Percentiles rank a stretch among this genome's conserved stretches.
These are phyloP conservation scores for Drosophila nigritarsus DNA, from an alignment of 2,888 invertebrate genomes.

Conservation along the genomic window DNA sequence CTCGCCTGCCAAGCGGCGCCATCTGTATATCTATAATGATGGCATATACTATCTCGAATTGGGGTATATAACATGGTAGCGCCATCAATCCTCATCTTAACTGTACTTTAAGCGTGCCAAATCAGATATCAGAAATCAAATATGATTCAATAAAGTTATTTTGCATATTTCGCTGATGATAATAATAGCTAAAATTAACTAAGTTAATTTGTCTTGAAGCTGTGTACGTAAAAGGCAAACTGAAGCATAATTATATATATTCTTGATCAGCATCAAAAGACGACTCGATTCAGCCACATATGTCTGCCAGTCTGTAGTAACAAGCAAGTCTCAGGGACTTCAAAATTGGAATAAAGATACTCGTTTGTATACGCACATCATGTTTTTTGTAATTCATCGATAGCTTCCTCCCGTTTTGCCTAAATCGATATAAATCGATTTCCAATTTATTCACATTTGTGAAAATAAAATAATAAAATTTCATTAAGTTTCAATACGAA, in stretches of 20 bases:
- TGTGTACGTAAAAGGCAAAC: accelerated
- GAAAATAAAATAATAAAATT: too few species aligned
- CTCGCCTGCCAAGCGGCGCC: conserved; percentile 43
- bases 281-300: background rate
- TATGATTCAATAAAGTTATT: background rate
- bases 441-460: too few species aligned
- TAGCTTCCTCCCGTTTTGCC: too few species aligned
- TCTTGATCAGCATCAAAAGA: background rate
- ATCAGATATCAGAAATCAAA: background rate
- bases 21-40: conserved; percentile 20
- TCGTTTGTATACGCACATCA: background rate
- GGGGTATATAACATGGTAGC: background rate
- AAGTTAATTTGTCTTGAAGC: background rate
- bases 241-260: background rate
- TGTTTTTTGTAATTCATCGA: background rate
- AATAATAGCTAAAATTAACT: background rate
- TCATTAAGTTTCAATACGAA: background rate
- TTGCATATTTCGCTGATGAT: background rate
- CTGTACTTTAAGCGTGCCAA: background rate
- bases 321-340: background rate
- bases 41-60: conserved; percentile 4
- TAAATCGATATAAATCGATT: background rate
- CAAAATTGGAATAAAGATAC: background rate
- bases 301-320: background rate
- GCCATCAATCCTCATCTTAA: background rate